Percentiles rank a stretch among this genome's conserved stretches.
Evolutionary conservation across 2,888 invertebrate species (phyloP).

Genomic region (Gortyna flavago): DNA sequence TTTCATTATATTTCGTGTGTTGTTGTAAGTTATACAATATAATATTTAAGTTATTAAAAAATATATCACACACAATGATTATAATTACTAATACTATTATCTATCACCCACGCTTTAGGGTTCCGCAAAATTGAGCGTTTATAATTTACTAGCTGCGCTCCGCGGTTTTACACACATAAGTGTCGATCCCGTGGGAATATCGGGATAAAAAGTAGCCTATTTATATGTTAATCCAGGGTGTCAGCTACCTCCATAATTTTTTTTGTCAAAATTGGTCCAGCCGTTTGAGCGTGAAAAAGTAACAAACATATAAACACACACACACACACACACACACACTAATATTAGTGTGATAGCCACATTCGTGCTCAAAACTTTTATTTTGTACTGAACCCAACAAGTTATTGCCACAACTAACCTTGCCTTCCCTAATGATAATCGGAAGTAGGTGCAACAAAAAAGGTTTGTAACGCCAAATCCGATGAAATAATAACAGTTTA

Average conservation of each 20-base stretch:
- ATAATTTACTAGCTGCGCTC: too few relatives aligned
- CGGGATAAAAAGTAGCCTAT: too few relatives aligned
- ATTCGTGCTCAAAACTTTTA: neutral
- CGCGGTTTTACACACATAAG: too few relatives aligned
- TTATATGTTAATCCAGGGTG: too few relatives aligned
- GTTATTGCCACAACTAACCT: neutral
- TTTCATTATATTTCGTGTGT: constrained; percentile 11
- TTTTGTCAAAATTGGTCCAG: too few relatives aligned
- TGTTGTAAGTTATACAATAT: constrained; percentile 28
- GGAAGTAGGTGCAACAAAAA: constrained; percentile 52
- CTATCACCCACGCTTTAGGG: constrained; percentile 36
- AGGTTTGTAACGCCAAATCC: constrained; percentile 38
- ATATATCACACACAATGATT: constrained; percentile 11
- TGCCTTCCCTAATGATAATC: constrained; percentile 39
- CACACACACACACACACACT: too few relatives aligned
- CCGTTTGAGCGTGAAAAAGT: too few relatives aligned
- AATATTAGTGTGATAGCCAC: too few relatives aligned
- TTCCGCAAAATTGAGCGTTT: neutral
- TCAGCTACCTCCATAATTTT: too few relatives aligned
- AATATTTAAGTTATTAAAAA: constrained; percentile 27
- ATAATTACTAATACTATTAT: constrained; percentile 49
- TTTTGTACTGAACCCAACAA: constrained; percentile 23
- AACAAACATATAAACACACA: too few relatives aligned
- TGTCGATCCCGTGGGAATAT: too few relatives aligned
- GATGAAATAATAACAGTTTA: constrained; percentile 38